phyloP scores from a whole-genome alignment of 2,113 vertebrate genomes.

The Lamprologus speciosus region DNA sequence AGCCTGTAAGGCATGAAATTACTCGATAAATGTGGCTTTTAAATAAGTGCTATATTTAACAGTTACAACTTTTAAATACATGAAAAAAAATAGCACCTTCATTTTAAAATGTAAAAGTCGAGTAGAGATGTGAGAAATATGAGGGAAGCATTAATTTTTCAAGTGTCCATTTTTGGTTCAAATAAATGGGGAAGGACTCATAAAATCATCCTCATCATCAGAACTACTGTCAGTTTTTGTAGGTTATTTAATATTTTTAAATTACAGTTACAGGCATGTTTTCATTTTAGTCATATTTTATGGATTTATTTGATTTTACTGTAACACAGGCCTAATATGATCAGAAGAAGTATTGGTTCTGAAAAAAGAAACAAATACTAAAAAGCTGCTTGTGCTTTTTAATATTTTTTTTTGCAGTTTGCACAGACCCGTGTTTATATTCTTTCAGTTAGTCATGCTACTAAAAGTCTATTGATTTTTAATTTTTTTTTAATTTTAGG shows the following conservation, averaged over 20 bases:
- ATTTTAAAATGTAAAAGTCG: not conserved
- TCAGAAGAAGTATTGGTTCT: not conserved
- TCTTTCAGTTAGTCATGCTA: not conserved
- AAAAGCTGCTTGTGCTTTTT: not conserved
- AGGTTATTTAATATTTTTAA: not conserved
- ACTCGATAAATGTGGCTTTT: not conserved
- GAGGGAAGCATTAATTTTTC: fast-evolving
- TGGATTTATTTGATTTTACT: not conserved
- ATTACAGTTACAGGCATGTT: not conserved
- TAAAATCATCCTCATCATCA: not conserved
- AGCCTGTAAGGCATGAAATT: not conserved
- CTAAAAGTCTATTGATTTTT: not conserved
- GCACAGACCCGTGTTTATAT: not conserved
- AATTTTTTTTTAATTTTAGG: conserved; percentile 62
- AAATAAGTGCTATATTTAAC: not conserved
- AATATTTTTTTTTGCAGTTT: not conserved
- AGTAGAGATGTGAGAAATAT: not conserved
- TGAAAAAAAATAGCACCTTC: not conserved
- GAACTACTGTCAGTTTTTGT: not conserved
- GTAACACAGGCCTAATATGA: not conserved
- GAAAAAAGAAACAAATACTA: not conserved
- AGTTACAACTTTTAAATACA: not conserved
- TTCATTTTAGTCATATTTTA: not conserved
- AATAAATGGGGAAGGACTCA: not conserved
- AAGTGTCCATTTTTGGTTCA: not conserved